Evolutionary conservation across 1,140 invertebrate genomes (phyloP), one percentile per base, ranked within the genome.

Genomic region (Lepidurus arcticus): DNA sequence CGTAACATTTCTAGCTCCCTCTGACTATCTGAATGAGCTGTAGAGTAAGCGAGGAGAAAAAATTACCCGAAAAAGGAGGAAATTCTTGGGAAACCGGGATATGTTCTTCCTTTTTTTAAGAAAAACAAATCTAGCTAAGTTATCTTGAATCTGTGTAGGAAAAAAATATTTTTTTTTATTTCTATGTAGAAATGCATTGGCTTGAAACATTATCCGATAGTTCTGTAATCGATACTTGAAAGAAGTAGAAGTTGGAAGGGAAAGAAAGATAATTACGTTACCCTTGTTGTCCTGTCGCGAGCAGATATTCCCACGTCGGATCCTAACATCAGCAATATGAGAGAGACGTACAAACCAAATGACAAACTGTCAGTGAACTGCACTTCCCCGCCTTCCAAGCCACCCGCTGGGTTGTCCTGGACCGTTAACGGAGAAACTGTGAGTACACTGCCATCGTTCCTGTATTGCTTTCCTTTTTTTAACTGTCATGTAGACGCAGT

Each of bases 351-450:
- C 80, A 79, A 78, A 8, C 80, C 81, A n/a, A 82, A 81, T 7
- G 82, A 83, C 44, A 76, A 65, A 34, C 78, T 84, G 7, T 78
- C 80, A 42, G 76, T 83, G 21, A 84, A 83, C 79, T 84, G 83
- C 78, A 82, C 83, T 21, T 82, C 82, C 10, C 81, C 81, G 9
- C 78, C 79, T 76, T 82, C 82, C 47, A 79, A 80, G 13, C 83
- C 83, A 16, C 77, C 81, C 10, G 81, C 82, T 5, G 75, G 42
- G 11, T 81, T 83, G 47, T 79, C 79, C 44, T 84, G 83, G 83
- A 81, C 80, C 76, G 81, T 84, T 79, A 83, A 84, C 77, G 81
- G 73, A 44, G 74, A 78, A 77, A 16, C 44, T 42, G 79, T 80
- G 9, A 47, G 76, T 53, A 65, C 53, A 65, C 21, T n/a, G 1